Evolutionary conservation across 1,140 invertebrate genomes (phyloP).

Genomic region (Vanessa atalanta): DNA sequence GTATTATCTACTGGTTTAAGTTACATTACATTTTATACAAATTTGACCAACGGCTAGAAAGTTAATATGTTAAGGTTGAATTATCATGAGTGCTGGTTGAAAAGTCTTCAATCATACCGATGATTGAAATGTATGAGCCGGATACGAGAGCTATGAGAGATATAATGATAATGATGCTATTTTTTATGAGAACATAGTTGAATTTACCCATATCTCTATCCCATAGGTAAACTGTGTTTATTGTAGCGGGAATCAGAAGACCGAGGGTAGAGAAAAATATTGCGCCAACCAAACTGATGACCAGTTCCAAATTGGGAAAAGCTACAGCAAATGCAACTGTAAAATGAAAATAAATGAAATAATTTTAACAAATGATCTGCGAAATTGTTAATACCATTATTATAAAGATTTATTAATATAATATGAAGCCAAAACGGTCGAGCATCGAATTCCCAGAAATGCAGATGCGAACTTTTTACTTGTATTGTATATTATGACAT

Average conservation of each 20-base stretch:
- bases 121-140: slow-evolving; percentile 84
- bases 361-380: not conserved
- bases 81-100: slow-evolving; percentile 38
- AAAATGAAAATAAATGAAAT: slow-evolving; percentile 34
- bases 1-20: not conserved
- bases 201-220: slow-evolving; percentile 82
- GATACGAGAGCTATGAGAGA: slow-evolving; percentile 84
- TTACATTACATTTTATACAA: not conserved
- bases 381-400: no score
- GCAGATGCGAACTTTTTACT: no score
- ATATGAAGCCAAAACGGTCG: no score
- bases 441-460: no score
- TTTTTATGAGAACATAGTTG: slow-evolving; percentile 86
- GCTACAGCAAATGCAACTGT: slow-evolving; percentile 87
- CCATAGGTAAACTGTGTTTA: slow-evolving; percentile 89
- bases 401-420: no score
- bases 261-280: slow-evolving; percentile 92
- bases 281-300: slow-evolving; percentile 94
- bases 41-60: not conserved
- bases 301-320: slow-evolving; percentile 91
- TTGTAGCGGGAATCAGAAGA: slow-evolving; percentile 90
- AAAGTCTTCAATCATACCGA: slow-evolving; percentile 78
- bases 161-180: slow-evolving; percentile 83
- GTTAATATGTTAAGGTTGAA: slow-evolving; percentile 36
- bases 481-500: no score